phyloP scores from a whole-genome alignment of 2,888 invertebrate genomes.

The Deilephila porcellus region DNA sequence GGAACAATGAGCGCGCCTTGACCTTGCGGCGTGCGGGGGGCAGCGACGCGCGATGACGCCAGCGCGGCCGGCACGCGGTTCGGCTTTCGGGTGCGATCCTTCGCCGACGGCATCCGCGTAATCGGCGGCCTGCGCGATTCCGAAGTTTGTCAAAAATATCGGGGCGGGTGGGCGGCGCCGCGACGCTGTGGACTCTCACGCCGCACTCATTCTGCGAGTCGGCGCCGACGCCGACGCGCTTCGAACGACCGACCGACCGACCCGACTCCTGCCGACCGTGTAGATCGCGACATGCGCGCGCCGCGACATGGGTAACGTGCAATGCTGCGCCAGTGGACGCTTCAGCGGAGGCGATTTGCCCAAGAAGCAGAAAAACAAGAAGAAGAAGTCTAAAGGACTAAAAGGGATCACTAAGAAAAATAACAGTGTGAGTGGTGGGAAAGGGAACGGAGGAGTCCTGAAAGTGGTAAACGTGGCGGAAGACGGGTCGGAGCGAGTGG shows the following conservation, averaged over 20 bases:
- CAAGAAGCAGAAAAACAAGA: constrained; percentile 70
- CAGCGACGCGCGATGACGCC: constrained; percentile 79
- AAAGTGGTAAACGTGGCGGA: constrained; percentile 73
- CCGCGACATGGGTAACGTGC: constrained; percentile 83
- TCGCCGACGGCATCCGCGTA: constrained; percentile 82
- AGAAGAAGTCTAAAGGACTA: constrained; percentile 57
- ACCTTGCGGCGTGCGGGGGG: constrained; percentile 80
- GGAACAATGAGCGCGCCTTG: constrained; percentile 81
- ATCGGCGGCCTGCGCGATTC: constrained; percentile 79
- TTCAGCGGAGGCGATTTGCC: constrained; percentile 71
- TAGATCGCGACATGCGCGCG: constrained; percentile 80
- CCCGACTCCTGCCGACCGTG: constrained; percentile 76
- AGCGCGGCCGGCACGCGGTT: constrained; percentile 77
- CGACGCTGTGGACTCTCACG: constrained; percentile 68
- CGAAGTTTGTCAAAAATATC: constrained; percentile 78
- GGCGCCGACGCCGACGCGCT: constrained; percentile 83
- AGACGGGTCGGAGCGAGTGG: constrained; percentile 65
- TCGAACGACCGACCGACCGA: constrained; percentile 83
- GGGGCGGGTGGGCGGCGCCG: constrained; percentile 75
- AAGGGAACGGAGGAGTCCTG: constrained; percentile 63
- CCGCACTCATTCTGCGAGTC: constrained; percentile 79
- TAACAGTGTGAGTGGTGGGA: constrained; percentile 72
- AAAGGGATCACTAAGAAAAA: constrained; percentile 65
- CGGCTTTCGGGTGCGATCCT: constrained; percentile 85
- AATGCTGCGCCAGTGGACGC: constrained; percentile 83